Base-by-base conservation (phyloP, 2,113 vertebrate genomes). In the Callionymus lyra region DNA sequence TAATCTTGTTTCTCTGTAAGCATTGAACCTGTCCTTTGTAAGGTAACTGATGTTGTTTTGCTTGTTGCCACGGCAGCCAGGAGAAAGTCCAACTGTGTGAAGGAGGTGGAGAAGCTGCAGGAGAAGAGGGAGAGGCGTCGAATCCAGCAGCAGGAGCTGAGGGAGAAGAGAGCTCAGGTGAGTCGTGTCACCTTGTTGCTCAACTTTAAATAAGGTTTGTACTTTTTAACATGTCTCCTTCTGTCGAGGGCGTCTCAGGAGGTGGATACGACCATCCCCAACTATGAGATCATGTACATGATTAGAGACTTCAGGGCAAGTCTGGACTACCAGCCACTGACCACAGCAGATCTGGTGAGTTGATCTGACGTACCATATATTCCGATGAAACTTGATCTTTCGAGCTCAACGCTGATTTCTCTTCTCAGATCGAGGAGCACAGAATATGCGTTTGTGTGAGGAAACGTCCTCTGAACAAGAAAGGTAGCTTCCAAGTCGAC, bases 261-360 rank as follows among this genome's bases (percentile, higher is more conserved):
- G 63, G 89, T 94, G 70, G 94, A 98, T 59, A 89, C 93, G 54
- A 97, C 93, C 63, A 85, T 96, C 56, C 95, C 95, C 43, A 98
- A 98, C 80, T 97, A 92, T 67, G 95, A 98, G 86, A 98, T 98
- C 70, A 86, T 97, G 91, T 94, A 91, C 72, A 98, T 98, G 95
- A 98, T 98, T 81, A 84, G 88, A 85, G 93, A 98, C 72, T 97
- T 97, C 74, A 86, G 95, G 79, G 91, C 83, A 63, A 97, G 90
- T 80, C 80, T 98, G 68, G 92, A 98, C 82, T 98, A 98, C 58
- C 88, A 91, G 74, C 95, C 95, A 2, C 76, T 98, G 70, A 97
- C 90, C 59, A 88, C 90, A 53, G 86, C 94, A 51, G 95, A 98
- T 81, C 78, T 90, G 75, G 94, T 98, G 83, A 88, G 91, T 81